Conservation (phyloP, 2,113 vertebrate genomes). For the Pachyramphus minor region DNA sequence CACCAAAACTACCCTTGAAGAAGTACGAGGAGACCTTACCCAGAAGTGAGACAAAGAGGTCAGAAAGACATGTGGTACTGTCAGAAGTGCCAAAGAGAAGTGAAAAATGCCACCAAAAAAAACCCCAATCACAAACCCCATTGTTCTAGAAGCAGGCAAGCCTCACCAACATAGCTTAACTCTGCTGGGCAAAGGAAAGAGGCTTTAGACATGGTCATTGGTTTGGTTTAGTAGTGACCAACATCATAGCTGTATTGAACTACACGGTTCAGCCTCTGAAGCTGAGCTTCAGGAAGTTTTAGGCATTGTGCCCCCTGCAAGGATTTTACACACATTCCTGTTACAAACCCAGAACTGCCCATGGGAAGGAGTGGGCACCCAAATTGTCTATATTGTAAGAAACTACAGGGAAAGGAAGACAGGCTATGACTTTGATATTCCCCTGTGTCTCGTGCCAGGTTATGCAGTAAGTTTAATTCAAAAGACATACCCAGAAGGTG, state of each 20-base stretch:
- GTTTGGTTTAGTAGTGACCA: background rate
- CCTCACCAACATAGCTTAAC: background rate
- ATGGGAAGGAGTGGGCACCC: background rate
- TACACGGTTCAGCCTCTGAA: background rate
- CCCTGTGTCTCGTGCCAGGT: accelerated
- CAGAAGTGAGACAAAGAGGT: background rate
- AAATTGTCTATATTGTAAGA: background rate
- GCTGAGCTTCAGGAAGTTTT: background rate
- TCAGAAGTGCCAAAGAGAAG: background rate
- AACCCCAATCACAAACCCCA: background rate
- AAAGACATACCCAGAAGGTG: background rate
- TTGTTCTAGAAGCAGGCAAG: background rate
- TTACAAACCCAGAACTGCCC: background rate
- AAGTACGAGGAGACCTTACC: background rate
- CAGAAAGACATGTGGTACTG: background rate
- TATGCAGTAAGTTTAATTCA: background rate
- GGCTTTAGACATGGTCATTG: background rate
- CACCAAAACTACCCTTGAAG: background rate
- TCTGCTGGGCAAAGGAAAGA: background rate
- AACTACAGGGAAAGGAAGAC: background rate
- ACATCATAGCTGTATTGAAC: background rate
- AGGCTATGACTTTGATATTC: background rate
- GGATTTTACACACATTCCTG: accelerated
- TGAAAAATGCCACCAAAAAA: background rate
- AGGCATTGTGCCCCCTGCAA: accelerated